Evolutionary conservation across 2,113 vertebrate genomes (phyloP).

Genomic region (Plotosus lineatus): DNA sequence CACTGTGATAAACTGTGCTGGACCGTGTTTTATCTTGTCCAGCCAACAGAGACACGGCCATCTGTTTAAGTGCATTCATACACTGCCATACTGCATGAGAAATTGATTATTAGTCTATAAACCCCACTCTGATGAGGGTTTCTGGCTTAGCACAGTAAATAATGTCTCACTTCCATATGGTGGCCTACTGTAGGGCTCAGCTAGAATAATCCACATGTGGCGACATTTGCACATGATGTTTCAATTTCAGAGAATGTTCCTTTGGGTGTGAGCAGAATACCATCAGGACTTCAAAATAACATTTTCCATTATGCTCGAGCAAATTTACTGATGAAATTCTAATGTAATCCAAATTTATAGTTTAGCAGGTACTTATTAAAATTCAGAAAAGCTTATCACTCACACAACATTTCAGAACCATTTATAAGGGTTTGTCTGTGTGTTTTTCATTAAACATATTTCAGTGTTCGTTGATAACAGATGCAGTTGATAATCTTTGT

Average conservation of each 20-base stretch:
- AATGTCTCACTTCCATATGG: conserved; percentile 54
- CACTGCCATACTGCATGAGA: conserved; percentile 71
- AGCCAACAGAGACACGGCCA: conserved; percentile 74
- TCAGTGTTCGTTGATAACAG: neutral
- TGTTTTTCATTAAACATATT: neutral
- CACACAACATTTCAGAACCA: no score
- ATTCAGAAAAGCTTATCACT: neutral
- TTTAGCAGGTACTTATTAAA: neutral
- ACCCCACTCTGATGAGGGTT: conserved; percentile 54
- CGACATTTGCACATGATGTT: conserved; percentile 17
- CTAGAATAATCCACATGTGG: conserved; percentile 37
- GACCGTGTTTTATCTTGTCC: conserved; percentile 69
- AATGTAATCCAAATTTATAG: neutral
- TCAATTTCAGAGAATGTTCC: neutral
- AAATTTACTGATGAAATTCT: neutral
- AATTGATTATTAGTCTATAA: conserved; percentile 70
- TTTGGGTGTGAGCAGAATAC: neutral
- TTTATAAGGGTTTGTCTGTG: neutral
- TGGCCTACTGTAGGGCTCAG: conserved; percentile 39
- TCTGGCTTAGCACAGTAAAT: conserved; percentile 64
- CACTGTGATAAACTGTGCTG: conserved; percentile 75
- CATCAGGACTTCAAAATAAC: neutral
- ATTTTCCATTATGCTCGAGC: neutral
- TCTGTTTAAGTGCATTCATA: conserved; percentile 76
- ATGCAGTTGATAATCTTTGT: neutral